Evolutionary conservation across 2,888 invertebrate species (phyloP).

Genomic region (Cosmopolites sordidus): DNA sequence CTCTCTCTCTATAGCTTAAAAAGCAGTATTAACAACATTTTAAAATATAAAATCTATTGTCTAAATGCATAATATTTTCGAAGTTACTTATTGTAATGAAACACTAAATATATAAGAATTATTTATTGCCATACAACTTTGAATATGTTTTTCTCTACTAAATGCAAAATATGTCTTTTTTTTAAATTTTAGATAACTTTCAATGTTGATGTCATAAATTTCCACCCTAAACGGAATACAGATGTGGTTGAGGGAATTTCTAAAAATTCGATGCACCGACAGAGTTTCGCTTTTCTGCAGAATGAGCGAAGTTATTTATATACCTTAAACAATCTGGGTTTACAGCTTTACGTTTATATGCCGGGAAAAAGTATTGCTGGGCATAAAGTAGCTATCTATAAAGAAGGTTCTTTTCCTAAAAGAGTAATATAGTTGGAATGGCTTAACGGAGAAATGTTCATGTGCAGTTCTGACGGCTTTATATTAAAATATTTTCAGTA

Average conservation of each 20-base stretch:
- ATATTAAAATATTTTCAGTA: neutral
- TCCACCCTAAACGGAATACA: neutral
- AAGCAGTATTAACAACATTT: too few species aligned
- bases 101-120: too few species aligned
- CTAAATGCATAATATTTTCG: too few species aligned
- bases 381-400: conserved; percentile 9
- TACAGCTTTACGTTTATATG: conserved; percentile 7
- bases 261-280: conserved; percentile 1
- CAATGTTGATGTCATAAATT: neutral
- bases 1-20: too few species aligned
- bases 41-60: too few species aligned
- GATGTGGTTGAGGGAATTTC: neutral
- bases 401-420: conserved; percentile 7
- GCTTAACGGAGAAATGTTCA: neutral
- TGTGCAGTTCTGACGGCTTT: neutral
- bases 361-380: conserved; percentile 7
- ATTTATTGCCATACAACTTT: too few species aligned
- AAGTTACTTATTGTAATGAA: too few species aligned
- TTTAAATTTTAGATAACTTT: conserved; percentile 1
- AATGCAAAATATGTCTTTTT: too few species aligned
- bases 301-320: conserved; percentile 5
- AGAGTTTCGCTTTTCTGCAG: conserved; percentile 5
- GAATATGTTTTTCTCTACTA: too few species aligned
- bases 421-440: conserved; percentile 1
- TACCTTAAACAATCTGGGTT: conserved; percentile 9